A percentile compares a stretch with the other conserved stretches of the same genome.
Conservation (phyloP, 2,113 vertebrate species). For the Uria lomvia region DNA sequence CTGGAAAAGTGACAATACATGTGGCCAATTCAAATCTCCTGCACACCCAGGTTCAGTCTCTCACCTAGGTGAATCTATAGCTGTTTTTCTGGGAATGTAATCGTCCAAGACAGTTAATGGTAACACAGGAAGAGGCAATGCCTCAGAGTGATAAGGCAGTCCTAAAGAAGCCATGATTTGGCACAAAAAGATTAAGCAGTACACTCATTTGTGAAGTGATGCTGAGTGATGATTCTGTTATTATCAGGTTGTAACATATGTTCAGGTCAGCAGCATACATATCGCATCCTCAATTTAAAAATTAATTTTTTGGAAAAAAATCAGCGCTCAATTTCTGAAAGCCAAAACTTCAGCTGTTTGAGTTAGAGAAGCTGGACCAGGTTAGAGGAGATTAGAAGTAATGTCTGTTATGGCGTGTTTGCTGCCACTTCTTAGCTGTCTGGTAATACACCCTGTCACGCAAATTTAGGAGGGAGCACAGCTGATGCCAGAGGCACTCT, state of each 20-base stretch:
- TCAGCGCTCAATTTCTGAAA: neutral
- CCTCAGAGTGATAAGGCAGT: neutral
- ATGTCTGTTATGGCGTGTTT: neutral
- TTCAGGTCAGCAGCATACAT: conserved; percentile 44
- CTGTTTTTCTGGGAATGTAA: neutral
- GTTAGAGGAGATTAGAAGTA: neutral
- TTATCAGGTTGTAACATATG: conserved; percentile 57
- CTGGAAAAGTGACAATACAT: neutral
- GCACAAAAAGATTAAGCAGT: conserved; percentile 43
- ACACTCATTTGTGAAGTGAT: conserved; percentile 44
- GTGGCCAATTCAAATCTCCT: neutral
- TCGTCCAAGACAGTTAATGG: neutral
- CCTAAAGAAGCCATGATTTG: neutral
- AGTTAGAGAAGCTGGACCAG: neutral
- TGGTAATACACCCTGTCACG: fast-evolving
- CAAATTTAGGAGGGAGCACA: neutral
- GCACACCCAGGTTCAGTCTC: neutral
- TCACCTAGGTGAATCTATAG: neutral
- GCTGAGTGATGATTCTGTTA: conserved; percentile 33
- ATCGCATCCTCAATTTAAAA: conserved; percentile 10
- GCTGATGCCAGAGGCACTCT: neutral
- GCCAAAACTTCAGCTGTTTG: conserved; percentile 8
- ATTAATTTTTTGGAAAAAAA: conserved; percentile 14
- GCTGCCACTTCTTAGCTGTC: neutral
- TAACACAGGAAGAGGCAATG: conserved; percentile 13